Percentiles rank a stretch among this genome's conserved stretches.
Evolutionary conservation across 2,888 invertebrate species (phyloP).

Genomic region (Drosophila merina): DNA sequence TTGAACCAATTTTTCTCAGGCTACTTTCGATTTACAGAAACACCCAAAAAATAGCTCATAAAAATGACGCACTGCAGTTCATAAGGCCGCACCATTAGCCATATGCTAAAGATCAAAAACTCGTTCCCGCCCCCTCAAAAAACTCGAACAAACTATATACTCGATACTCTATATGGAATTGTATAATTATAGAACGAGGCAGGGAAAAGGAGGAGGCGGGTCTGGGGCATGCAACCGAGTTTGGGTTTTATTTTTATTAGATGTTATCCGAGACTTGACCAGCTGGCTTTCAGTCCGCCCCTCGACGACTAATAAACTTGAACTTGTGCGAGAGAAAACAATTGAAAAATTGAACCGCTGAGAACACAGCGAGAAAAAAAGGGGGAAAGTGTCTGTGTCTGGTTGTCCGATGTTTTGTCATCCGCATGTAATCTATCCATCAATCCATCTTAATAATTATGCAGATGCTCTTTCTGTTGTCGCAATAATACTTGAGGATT

Average conservation of each 20-base stretch:
- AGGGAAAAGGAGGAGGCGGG: not conserved
- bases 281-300: conserved; percentile 44
- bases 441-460: conserved; percentile 29
- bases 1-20: conserved; percentile 38
- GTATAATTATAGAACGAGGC: conserved; percentile 59
- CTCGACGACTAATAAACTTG: conserved; percentile 75
- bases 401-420: conserved; percentile 30
- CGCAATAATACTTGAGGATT: conserved; percentile 58
- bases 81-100: conserved; percentile 49
- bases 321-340: conserved; percentile 59
- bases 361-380: conserved; percentile 1
- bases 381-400: conserved; percentile 1
- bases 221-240: conserved; percentile 32
- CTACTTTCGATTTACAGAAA: conserved; percentile 20
- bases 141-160: conserved; percentile 2
- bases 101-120: conserved; percentile 67
- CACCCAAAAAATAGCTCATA: conserved; percentile 12
- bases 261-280: conserved; percentile 63
- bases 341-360: conserved; percentile 39
- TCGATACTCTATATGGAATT: conserved; percentile 52
- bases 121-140: conserved; percentile 43
- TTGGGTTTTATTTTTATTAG: conserved; percentile 60
- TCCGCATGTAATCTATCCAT: conserved; percentile 37
- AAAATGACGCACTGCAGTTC: conserved; percentile 35
- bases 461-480: conserved; percentile 32